Evolutionary conservation across 2,888 invertebrate species (phyloP), one percentile per base, ranked within the genome.

Genomic region (Dolichomitus sp.): DNA sequence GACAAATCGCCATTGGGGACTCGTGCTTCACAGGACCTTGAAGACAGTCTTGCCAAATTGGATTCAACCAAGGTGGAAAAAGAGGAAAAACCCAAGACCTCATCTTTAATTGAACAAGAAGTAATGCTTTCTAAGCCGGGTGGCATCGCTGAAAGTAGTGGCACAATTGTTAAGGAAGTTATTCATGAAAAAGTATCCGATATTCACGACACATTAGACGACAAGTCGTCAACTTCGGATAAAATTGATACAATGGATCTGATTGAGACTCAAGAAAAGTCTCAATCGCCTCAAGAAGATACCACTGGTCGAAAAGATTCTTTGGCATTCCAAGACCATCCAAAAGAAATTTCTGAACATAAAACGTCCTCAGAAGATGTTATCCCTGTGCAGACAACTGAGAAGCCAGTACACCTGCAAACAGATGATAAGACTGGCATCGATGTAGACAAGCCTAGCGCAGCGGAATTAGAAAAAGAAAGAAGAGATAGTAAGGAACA

Each of bases 181-280:
- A 33, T 4, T 33, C 33, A 33, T 7, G 37, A 37, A 37, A 37
- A 37, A 9, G 9, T 9, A 37, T 37, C 37, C 37, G 9, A 37
- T 37, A 6, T 37, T 37, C 1, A 5, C 7, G 37, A 37, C 9
- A 0, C 7, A 37, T 37, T 37, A 37, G 37, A 37, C 37, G 91
- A 91, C 23, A 23, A 23, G 23, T 23, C 23, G 1, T 23, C 23
- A 23, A 23, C 23, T 23, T 23, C 23, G 23, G 23, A 23, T 23
- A 23, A 23, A 23, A 23, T 23, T 23, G 23, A 23, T 73, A 87
- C 90, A 6, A 90, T 85, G 2, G 92, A 92, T 83, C 77, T 92
- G 27, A 90, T 90, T 61, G 93, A 92, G 80, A 90, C 88, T 1
- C 91, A 92, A 75, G 92, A 91, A 80, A 91, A 92, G 30, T 19